Evolutionary conservation across 2,888 invertebrate species (phyloP), one percentile per base, ranked within the genome.

Genomic region (Xestia ashworthii): DNA sequence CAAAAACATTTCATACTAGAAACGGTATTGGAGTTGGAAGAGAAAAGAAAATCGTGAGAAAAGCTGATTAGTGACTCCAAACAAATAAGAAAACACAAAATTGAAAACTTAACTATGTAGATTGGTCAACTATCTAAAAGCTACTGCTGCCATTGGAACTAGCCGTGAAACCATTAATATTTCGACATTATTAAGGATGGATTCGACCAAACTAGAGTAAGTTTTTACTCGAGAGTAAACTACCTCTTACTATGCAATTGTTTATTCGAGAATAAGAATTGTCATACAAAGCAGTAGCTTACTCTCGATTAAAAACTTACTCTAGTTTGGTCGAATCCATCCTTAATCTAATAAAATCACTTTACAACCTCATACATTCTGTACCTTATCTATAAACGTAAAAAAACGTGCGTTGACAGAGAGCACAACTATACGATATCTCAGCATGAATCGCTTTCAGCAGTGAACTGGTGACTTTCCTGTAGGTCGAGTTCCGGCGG

Each of bases 401-500:
- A 79, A 70, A n/a, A 46, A 55, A 25, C n/a, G 11, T 32, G 25
- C 16, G 5, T 25, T 65, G 38, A 44, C 25, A 25, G 66, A 38
- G 67, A 80, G 66, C n/a, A 64, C 50, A 66, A 74, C 67, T 25
- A n/a, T n/a, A 53, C 32, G 19, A 66, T 80, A 75, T 81, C 69
- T 71, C 32, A 41, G 73, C 38, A n/a, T 73, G 74, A 76, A 76
- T 76, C 68, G 79, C 77, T 80, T 85, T 77, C 79, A 77, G 66
- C 64, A 62, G 66, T 68, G 73, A 76, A 76, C 68, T 66, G 62
- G 66, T 71, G 73, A 79, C 80, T 87, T 80, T 80, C 88, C 81
- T 79, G 88, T 78, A 79, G 74, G 71, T 69, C 74, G 44, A 32
- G 68, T 89, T 81, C 87, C 84, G 82, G 79, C 69, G 74, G 67